Base-by-base conservation (phyloP, 2,113 vertebrate genomes). In the Pogonocichla stellata region DNA sequence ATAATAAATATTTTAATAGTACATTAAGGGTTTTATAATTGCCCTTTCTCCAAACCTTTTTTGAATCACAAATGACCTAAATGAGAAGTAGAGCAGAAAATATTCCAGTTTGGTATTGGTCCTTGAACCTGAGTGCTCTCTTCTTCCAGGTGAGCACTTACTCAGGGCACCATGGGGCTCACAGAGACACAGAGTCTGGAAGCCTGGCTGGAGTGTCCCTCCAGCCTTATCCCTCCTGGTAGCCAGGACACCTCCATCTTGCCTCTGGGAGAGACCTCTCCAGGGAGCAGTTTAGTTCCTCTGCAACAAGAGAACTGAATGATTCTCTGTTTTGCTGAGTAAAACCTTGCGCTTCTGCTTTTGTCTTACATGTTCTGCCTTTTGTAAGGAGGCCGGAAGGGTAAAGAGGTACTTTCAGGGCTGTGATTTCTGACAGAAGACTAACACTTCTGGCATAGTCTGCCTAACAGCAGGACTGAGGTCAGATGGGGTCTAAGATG, bases 31-130 rank as follows among this genome's bases (percentile, higher is more conserved):
- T 93, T 89, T 89, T 96, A 70, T 95, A 92, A 94, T 96, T 91
- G 89, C 71, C 60, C 67, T 95, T 93, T 96, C 86, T 80, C 88
- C 77, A 78, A 72, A 79, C 36, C 62, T 54, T 64, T 78, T 95
- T 54, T 88, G 83, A 91, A 73, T 94, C 23, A 9, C 42, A 96
- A 84, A 95, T 96, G 94, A 83, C 95, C 95, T 95, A 96, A 36
- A 96, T 97, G 88, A 86, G 92, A 96, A 97, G 40, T 96, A 92
- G 94, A 96, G 96, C 93, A 90, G 90, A 95, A 97, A 88, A 92
- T 51, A 42, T 61, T 64, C 93, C 0, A 0, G 57, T 84, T 88
- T 84, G 71, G 61, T 93, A n/a, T 72, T 72, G 83, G 91, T 78
- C 60, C 89, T 92, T 26, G 83, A 85, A 93, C 65, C 61, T 1